A percentile compares a stretch with the other conserved stretches of the same genome.
These are phyloP conservation scores for Campylorhamphus procurvoides DNA, from an alignment of 2,113 vertebrate genomes.

Conservation along the genomic window DNA sequence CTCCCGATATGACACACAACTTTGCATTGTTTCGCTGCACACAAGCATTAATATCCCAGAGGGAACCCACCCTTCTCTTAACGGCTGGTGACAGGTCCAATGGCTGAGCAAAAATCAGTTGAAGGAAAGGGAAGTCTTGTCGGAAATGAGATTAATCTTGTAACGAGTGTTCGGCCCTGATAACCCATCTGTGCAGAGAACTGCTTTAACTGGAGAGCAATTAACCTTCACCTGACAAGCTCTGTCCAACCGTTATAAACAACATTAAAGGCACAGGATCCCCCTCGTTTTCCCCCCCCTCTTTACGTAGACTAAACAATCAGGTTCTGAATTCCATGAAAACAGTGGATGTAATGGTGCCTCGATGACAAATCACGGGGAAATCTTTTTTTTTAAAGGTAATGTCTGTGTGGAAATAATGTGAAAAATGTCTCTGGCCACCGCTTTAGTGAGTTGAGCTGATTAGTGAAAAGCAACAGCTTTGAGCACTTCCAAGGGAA, in stretches of 20 bases:
- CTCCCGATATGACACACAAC: constrained; percentile 72
- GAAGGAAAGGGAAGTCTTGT: constrained; percentile 89
- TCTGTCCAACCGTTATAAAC: constrained; percentile 81
- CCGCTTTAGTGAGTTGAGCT: neutral
- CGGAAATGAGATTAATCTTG: constrained; percentile 89
- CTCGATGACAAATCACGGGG: neutral
- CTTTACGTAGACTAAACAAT: constrained; percentile 76
- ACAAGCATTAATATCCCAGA: constrained; percentile 69
- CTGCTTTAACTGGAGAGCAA: constrained; percentile 80
- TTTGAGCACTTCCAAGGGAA: neutral
- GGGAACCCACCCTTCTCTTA: constrained; percentile 76
- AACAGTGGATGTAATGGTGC: constrained; percentile 45
- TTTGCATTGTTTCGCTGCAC: constrained; percentile 71
- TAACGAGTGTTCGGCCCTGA: constrained; percentile 87
- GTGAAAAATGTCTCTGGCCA: constrained; percentile 8
- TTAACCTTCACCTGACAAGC: constrained; percentile 87
- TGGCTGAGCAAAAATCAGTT: constrained; percentile 85
- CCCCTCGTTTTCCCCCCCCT: neutral
- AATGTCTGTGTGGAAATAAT: neutral
- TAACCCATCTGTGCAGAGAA: constrained; percentile 87
- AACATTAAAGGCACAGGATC: constrained; percentile 77
- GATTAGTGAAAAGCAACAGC: constrained; percentile 1
- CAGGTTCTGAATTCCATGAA: constrained; percentile 64
- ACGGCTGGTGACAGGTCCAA: constrained; percentile 83
- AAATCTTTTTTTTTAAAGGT: constrained; percentile 8